Evolutionary conservation across 2,888 invertebrate species (phyloP), one percentile per base, ranked within the genome.

Genomic region (Leucania comma): DNA sequence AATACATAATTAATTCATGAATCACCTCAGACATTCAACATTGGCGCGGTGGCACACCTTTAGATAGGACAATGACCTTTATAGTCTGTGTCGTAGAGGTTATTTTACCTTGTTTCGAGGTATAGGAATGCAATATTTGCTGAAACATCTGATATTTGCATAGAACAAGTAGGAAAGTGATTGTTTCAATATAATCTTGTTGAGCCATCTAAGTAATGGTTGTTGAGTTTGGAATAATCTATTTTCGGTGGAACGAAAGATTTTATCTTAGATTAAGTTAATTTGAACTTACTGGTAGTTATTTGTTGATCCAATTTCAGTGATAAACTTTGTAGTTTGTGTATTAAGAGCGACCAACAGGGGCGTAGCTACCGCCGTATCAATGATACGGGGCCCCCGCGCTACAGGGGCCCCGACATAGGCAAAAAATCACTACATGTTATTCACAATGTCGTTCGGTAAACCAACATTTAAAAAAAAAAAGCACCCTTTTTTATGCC

Each of bases 1-100:
- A 60, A 72, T 68, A 68, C 84, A 81, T 86, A 75, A 80, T 78
- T 79, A 76, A 76, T 81, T 46, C n/a, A 78, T 86, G 86, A 85
- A 58, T 85, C 84, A 85, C 72, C 57, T 57, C 54, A 64, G 72
- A 75, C 68, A 54, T 73, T 68, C 80, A 72, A 75, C 72, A 62
- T 74, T 26, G 51, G 59, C 50, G 58, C 58, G 65, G 65, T 68
- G 72, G 63, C 74, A 63, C 72, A 62, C 83, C 77, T 67, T 83
- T 65, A 65, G 46, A 62, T 56, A 76, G 80, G 61, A 74, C 81
- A 81, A 62, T 77, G 74, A 86, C 76, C 83, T 85, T 77, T 83
- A 78, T 65, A 57, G 67, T 72, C 66, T 73, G 10, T 3, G 10
- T 0, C 9, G 12, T 79, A 85, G 59, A 74, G 75, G 57, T 69